Conservation (phyloP, 2,113 vertebrate genomes). For the Toxotes chatareus region DNA sequence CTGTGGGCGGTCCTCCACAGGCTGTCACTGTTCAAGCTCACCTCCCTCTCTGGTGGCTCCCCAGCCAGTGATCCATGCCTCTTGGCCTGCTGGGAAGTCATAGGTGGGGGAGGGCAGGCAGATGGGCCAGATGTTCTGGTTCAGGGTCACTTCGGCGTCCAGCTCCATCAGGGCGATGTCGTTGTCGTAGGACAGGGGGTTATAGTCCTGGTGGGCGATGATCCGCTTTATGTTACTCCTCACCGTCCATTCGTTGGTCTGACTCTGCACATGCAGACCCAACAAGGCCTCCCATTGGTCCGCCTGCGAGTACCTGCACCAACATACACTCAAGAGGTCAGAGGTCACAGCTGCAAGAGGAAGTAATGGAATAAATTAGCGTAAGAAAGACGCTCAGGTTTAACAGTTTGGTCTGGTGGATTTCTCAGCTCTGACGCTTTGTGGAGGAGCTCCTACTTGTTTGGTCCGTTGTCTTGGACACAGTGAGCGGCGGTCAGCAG, state of each 20-base stretch:
- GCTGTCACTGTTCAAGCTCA: conserved; percentile 13
- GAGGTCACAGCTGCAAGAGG: not conserved
- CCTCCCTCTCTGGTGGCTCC: conserved; percentile 76
- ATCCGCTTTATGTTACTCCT: conserved; percentile 68
- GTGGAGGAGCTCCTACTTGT: conserved; percentile 51
- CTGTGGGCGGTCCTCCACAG: too few relatives aligned
- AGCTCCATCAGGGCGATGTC: conserved; percentile 84
- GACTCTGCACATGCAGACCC: conserved; percentile 86
- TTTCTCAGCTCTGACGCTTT: not conserved
- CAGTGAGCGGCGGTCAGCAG: conserved; percentile 84
- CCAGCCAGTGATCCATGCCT: conserved; percentile 83
- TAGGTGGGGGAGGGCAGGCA: conserved; percentile 76
- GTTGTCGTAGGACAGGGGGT: conserved; percentile 45
- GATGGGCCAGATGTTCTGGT: conserved; percentile 80
- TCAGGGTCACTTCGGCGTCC: conserved; percentile 64
- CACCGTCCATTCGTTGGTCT: conserved; percentile 50
- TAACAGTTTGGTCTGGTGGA: not conserved
- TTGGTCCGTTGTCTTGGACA: conserved; percentile 55
- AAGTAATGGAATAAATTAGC: too few relatives aligned
- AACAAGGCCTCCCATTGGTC: conserved; percentile 86
- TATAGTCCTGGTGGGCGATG: conserved; percentile 63
- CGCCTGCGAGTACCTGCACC: conserved; percentile 67
- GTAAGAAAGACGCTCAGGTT: too few relatives aligned
- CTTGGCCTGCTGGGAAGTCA: conserved; percentile 69
- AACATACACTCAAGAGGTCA: not conserved